These are phyloP conservation scores for Pimpla rufipes DNA, from an alignment of 2,888 invertebrate genomes.

Conservation along the genomic window DNA sequence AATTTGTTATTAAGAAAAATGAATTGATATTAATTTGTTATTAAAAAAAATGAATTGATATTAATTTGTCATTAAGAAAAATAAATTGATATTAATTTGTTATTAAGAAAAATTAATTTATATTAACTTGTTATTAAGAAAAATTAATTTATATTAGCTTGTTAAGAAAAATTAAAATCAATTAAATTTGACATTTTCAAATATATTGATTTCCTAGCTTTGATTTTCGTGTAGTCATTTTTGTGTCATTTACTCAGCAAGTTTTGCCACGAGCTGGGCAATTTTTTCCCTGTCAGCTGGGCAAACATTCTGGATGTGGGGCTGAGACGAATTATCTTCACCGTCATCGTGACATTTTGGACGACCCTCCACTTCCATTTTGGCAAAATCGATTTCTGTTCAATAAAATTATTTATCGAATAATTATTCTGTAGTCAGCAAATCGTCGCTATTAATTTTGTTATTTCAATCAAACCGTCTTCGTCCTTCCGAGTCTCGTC, in stretches of 20 bases:
- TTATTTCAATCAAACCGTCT: conserved; percentile 22
- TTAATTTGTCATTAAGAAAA: no score
- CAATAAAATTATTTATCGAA: neutral
- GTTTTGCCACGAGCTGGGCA: conserved; percentile 74
- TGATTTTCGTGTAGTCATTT: neutral
- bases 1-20: no score
- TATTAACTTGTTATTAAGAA: no score
- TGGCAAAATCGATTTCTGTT: conserved; percentile 69
- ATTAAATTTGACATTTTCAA: no score
- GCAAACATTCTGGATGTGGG: conserved; percentile 76
- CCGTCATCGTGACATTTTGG: conserved; percentile 70
- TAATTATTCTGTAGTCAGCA: neutral
- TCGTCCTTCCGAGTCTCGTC: conserved; percentile 20
- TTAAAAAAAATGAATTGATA: no score
- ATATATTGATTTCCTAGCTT: neutral
- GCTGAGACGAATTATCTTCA: conserved; percentile 41
- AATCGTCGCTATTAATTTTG: conserved; percentile 28
- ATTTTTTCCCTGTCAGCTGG: conserved; percentile 76
- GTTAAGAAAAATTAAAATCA: no score
- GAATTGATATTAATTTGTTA: neutral
- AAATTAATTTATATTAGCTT: no score
- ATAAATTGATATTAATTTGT: neutral
- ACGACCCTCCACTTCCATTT: conserved; percentile 67
- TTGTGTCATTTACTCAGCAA: conserved; percentile 73
- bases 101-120: no score